Evolutionary conservation across 1,140 invertebrate genomes (phyloP).

Genomic region (Drosophila tropicalis): DNA sequence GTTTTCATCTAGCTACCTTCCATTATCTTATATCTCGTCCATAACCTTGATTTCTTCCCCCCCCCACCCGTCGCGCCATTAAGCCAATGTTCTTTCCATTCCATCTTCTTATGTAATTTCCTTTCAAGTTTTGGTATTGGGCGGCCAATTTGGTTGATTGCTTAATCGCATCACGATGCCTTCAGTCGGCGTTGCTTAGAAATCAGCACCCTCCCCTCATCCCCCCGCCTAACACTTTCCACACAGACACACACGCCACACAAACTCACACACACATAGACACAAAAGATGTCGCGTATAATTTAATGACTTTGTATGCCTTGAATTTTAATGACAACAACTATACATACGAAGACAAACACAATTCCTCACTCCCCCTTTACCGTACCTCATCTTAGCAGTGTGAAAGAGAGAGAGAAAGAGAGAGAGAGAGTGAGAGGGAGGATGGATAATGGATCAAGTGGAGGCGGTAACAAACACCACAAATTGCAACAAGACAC

Average conservation of each 20-base stretch:
- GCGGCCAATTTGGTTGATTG: constrained; percentile 80
- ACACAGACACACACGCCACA: background rate
- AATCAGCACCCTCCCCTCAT: constrained; percentile 63
- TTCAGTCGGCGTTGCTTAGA: constrained; percentile 43
- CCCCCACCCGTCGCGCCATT: too few species aligned
- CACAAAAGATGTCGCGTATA: constrained; percentile 80
- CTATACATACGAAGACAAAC: constrained; percentile 25
- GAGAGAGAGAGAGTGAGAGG: background rate
- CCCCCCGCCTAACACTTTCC: constrained; percentile 5
- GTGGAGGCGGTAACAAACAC: constrained; percentile 74
- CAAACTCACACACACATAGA: constrained; percentile 37
- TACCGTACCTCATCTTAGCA: background rate
- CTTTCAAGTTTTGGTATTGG: constrained; percentile 79
- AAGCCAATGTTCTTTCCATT: background rate
- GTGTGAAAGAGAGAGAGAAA: background rate
- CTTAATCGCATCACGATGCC: constrained; percentile 77
- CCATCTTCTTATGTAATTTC: constrained; percentile 63
- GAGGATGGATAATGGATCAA: constrained; percentile 71
- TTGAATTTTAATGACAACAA: constrained; percentile 82
- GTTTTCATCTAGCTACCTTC: background rate
- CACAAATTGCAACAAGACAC: constrained; percentile 70
- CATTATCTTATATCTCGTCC: background rate
- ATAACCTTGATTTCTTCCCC: background rate
- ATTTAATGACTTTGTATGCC: constrained; percentile 82
- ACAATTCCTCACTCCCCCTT: background rate